Percentiles rank a stretch among this genome's conserved stretches.
Conservation (phyloP, 2,797 vertebrate genomes). For the Dicrostonyx torquatus region DNA sequence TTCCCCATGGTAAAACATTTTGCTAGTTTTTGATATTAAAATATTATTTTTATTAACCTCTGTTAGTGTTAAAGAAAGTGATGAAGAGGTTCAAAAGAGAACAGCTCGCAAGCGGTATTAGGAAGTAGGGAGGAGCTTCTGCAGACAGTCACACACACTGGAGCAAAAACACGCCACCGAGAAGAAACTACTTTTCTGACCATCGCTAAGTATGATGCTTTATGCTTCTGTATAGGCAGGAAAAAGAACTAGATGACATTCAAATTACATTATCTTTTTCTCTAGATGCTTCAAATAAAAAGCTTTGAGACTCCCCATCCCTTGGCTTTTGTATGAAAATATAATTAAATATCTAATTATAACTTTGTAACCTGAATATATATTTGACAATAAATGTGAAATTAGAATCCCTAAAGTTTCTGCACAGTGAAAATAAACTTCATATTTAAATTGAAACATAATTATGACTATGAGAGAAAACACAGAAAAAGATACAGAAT, state of each 20-base stretch:
- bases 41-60: constrained; percentile 62
- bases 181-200: constrained; percentile 54
- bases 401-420: constrained; percentile 40
- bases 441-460: constrained; percentile 44
- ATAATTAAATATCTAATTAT: constrained; percentile 55
- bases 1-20: constrained; percentile 29
- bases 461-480: not conserved
- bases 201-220: constrained; percentile 26
- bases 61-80: constrained; percentile 46
- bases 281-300: constrained; percentile 34
- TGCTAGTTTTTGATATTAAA: constrained; percentile 58
- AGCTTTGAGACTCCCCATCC: not conserved
- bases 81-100: constrained; percentile 10
- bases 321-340: constrained; percentile 47
- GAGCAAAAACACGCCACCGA: constrained; percentile 32
- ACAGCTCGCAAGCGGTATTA: not conserved
- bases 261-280: constrained; percentile 46
- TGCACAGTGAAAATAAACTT: constrained; percentile 10
- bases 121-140: constrained; percentile 9
- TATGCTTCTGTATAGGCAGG: not conserved
- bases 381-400: constrained; percentile 47
- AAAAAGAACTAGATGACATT: constrained; percentile 30
- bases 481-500: not conserved
- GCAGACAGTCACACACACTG: constrained; percentile 41
- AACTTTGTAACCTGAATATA: not conserved